Evolutionary conservation across 30 jellyfish, hydroid and myxozoan genomes (phyloP), one percentile per base, ranked within the genome.

Genomic region (Turritopsis dohrnii): DNA sequence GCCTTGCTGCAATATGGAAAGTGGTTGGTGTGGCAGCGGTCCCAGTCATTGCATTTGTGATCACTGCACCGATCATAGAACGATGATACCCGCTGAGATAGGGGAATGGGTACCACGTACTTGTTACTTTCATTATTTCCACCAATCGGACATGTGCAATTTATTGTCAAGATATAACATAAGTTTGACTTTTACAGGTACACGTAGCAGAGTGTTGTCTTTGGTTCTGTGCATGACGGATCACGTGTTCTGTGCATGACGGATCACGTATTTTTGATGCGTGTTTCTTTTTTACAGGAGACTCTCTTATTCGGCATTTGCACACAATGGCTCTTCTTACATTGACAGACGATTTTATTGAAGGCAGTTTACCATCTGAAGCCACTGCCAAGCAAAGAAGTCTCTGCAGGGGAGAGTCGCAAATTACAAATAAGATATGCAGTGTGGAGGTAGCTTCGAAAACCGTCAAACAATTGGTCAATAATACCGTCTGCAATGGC

Each of bases 261-360:
- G 22, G 19, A 60, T 60, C 0, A 60, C 21, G 19, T 27, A 18
- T 1, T 28, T 71, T 17, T 66, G n/a, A n/a, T n/a, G n/a, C n/a
- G n/a, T n/a, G 52, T 16, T 16, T 29, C 16, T 72, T 19, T 19
- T 25, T 17, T 72, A 72, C 81, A 93, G 98, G 98, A 1, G 98
- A 93, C 31, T 93, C 98, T 1, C 82, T 93, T 66, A 73, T 93
- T 28, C 95, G 98, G 5, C 98, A 93, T 53, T n/a, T 93, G 28
- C 84, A 81, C 5, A 72, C 96, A 16, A 65, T 75, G 74, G 65
- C 80, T 83, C 84, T 88, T 26, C 82, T 93, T 1, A 66, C 85
- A 31, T 71, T 93, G 23, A 79, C 98, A 7, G 93, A 89, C 4
- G 91, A 93, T 72, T 81, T 81, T 53, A 75, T 66, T n/a, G 65